phyloP scores from a whole-genome alignment of 2,888 invertebrate species.

The Coronaproctus castanopsis region DNA sequence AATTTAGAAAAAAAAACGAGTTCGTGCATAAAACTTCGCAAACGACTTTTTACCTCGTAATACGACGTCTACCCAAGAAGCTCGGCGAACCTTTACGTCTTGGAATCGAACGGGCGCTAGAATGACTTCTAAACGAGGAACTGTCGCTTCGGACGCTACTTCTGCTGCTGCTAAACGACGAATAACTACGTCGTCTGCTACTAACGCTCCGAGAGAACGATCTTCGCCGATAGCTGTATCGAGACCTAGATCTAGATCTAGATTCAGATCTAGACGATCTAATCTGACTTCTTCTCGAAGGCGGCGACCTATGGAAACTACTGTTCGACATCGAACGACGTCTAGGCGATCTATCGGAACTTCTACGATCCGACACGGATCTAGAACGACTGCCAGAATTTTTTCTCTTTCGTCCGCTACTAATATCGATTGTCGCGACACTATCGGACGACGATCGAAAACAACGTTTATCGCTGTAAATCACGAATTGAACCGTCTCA shows the following conservation, averaged over 20 bases:
- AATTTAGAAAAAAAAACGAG: not conserved
- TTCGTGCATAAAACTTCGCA: not conserved
- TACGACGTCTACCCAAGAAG: slow-evolving; percentile 76
- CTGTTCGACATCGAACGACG: not conserved
- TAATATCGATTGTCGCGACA: not conserved
- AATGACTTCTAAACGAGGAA: slow-evolving; percentile 31
- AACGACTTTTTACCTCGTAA: slow-evolving; percentile 56
- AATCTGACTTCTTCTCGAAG: not conserved
- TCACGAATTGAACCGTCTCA: too few relatives aligned
- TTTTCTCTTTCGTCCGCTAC: not conserved
- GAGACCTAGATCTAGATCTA: not conserved
- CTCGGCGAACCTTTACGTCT: slow-evolving; percentile 81
- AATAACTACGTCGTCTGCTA: slow-evolving; percentile 4
- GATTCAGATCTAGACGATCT: not conserved
- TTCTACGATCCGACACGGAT: not conserved
- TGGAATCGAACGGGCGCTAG: slow-evolving; percentile 74
- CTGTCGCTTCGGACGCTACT: slow-evolving; percentile 29
- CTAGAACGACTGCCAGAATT: not conserved
- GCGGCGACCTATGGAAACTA: not conserved
- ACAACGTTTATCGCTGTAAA: too few relatives aligned
- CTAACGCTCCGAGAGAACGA: slow-evolving; percentile 7
- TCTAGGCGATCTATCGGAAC: not conserved
- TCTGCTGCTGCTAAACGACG: slow-evolving; percentile 2
- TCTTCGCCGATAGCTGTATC: not conserved
- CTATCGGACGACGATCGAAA: too few relatives aligned